Conservation (phyloP, 2,888 invertebrate genomes). For the Synanthedon andrenaeformis region DNA sequence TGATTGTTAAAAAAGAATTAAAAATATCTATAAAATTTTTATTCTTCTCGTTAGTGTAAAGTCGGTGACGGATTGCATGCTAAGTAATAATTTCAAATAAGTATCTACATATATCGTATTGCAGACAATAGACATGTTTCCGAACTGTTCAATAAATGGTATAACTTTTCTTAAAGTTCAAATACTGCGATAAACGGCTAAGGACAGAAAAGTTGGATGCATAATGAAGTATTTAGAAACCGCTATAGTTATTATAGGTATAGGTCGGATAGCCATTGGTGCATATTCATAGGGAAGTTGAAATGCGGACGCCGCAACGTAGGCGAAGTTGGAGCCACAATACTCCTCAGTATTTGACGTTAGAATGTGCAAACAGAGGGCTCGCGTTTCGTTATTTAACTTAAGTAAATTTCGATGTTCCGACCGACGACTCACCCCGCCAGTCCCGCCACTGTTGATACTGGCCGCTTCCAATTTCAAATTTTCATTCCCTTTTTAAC, state of each 20-base stretch:
- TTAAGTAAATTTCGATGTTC: slow-evolving; percentile 70
- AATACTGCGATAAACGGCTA: background rate
- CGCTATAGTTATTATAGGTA: slow-evolving; percentile 11
- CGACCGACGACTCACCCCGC: slow-evolving; percentile 10
- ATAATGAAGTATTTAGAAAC: background rate
- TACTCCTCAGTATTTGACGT: slow-evolving; percentile 50
- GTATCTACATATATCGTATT: too few species aligned
- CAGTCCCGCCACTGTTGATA: slow-evolving; percentile 41
- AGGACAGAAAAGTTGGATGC: background rate
- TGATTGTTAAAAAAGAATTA: too few species aligned
- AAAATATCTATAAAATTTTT: too few species aligned
- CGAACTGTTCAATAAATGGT: too few species aligned
- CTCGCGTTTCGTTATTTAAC: slow-evolving; percentile 66
- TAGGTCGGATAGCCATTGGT: slow-evolving; percentile 25
- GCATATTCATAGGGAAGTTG: slow-evolving; percentile 51
- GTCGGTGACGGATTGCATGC: too few species aligned
- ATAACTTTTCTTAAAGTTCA: too few species aligned
- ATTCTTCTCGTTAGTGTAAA: too few species aligned
- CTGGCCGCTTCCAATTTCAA: slow-evolving; percentile 34
- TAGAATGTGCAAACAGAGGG: slow-evolving; percentile 56
- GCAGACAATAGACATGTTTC: too few species aligned
- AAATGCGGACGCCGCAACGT: slow-evolving; percentile 40
- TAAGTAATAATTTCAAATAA: too few species aligned
- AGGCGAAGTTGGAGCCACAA: slow-evolving; percentile 27
- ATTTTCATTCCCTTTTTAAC: slow-evolving; percentile 9